phyloP scores from a whole-genome alignment of 1,140 invertebrate genomes.

The Bilobella aurantiaca region DNA sequence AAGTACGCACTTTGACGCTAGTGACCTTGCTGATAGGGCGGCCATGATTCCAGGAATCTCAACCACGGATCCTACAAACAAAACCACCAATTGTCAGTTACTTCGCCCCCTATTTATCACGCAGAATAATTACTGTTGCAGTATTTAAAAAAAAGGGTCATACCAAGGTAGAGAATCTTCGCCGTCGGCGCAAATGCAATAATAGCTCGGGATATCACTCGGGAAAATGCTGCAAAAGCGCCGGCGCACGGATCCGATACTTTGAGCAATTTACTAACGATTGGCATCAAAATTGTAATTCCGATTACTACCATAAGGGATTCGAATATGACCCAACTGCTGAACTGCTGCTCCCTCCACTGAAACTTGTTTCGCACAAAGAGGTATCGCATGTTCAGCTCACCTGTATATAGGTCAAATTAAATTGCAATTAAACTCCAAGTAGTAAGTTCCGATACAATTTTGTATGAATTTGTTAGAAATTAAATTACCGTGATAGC shows the following conservation, averaged over 20 bases:
- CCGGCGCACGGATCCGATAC: constrained; percentile 29
- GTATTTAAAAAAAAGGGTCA: neutral
- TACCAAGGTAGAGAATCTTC: constrained; percentile 19
- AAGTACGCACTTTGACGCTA: constrained; percentile 32
- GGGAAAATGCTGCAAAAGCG: constrained; percentile 19
- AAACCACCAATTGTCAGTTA: too few relatives aligned
- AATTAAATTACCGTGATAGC: constrained; percentile 23
- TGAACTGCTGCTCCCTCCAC: constrained; percentile 74
- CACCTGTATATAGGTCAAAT: constrained; percentile 48
- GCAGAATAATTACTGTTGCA: constrained; percentile 5
- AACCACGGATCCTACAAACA: constrained; percentile 21
- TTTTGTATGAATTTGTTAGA: neutral
- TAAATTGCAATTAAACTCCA: neutral
- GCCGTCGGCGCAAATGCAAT: constrained; percentile 20
- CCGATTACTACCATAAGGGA: constrained; percentile 24
- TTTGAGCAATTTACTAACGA: constrained; percentile 30
- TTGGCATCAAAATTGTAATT: constrained; percentile 24
- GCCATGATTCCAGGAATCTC: constrained; percentile 30
- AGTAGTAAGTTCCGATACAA: too few relatives aligned
- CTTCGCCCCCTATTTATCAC: too few relatives aligned
- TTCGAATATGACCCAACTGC: constrained; percentile 47
- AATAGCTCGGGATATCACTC: constrained; percentile 14
- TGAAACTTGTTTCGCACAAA: constrained; percentile 70
- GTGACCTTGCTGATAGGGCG: constrained; percentile 26
- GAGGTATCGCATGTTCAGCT: constrained; percentile 67